A percentile compares a stretch with the other conserved stretches of the same genome.
These are phyloP conservation scores for Calephelis virginiensis DNA, from an alignment of 1,140 invertebrate genomes.

Conservation along the genomic window DNA sequence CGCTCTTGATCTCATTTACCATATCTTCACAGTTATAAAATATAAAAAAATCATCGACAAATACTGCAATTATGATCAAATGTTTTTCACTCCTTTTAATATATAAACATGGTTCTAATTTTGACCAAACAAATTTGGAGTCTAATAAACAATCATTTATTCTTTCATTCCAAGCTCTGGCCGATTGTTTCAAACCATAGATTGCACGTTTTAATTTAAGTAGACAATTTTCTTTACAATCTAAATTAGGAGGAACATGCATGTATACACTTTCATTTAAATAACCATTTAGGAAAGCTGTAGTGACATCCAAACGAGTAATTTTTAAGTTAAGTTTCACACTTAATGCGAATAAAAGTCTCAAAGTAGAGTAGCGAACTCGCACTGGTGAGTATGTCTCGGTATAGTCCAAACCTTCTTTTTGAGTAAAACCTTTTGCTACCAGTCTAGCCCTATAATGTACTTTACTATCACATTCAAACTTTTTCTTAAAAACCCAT, in stretches of 20 bases:
- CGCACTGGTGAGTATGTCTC: slow-evolving; percentile 36
- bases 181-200: slow-evolving; percentile 35
- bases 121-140: neutral
- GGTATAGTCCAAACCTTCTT: slow-evolving; percentile 35
- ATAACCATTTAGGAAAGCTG: slow-evolving; percentile 36
- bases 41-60: neutral
- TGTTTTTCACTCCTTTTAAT: neutral
- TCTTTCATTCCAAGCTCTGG: slow-evolving; percentile 22
- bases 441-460: no score
- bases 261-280: slow-evolving; percentile 34
- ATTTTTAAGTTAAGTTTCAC: slow-evolving; percentile 32
- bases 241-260: slow-evolving; percentile 26
- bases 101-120: slow-evolving; percentile 1
- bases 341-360: slow-evolving; percentile 36
- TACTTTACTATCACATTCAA: slow-evolving; percentile 31
- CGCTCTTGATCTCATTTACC: neutral
- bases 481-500: slow-evolving; percentile 36
- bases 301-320: slow-evolving; percentile 34
- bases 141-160: slow-evolving; percentile 1
- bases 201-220: slow-evolving; percentile 32
- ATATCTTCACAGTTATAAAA: neutral
- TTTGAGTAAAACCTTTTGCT: slow-evolving; percentile 33
- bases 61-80: neutral
- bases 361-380: slow-evolving; percentile 33
- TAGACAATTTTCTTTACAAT: slow-evolving; percentile 30